These are phyloP conservation scores for Fundulus diaphanus DNA, from an alignment of 2,797 vertebrate genomes.

Conservation along the genomic window DNA sequence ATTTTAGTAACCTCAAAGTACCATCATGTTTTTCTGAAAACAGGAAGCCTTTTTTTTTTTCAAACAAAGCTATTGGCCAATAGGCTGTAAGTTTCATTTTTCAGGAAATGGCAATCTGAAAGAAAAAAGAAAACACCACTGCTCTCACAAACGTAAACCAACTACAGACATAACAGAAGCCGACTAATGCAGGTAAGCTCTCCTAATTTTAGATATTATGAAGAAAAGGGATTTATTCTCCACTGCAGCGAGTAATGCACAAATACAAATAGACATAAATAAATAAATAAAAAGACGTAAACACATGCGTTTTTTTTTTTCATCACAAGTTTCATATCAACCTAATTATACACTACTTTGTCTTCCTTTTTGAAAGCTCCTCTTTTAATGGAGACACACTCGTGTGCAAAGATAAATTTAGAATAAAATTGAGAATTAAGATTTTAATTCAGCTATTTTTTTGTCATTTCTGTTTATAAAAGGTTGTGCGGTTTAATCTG, in stretches of 20 bases:
- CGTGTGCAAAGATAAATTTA: neutral
- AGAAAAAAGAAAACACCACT: no score
- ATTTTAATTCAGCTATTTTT: neutral
- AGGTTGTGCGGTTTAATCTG: neutral
- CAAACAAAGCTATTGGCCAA: neutral
- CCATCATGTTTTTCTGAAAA: neutral
- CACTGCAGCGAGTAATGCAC: neutral
- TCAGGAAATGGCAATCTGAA: neutral
- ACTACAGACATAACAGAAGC: neutral
- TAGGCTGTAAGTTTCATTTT: slow-evolving; percentile 1
- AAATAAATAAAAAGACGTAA: neutral
- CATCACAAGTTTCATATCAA: neutral
- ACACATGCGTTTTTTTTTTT: neutral
- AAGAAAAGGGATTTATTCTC: neutral
- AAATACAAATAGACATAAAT: neutral
- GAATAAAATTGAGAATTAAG: neutral
- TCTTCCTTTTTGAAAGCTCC: neutral
- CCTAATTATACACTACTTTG: no score
- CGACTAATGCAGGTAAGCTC: neutral
- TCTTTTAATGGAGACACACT: neutral
- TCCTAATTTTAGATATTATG: neutral
- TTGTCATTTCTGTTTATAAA: neutral
- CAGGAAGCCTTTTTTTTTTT: neutral
- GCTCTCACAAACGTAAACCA: neutral
- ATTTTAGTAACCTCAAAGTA: neutral